phyloP scores from a whole-genome alignment of 2,797 vertebrate species.

The Petrocephalus schoutedeni region DNA sequence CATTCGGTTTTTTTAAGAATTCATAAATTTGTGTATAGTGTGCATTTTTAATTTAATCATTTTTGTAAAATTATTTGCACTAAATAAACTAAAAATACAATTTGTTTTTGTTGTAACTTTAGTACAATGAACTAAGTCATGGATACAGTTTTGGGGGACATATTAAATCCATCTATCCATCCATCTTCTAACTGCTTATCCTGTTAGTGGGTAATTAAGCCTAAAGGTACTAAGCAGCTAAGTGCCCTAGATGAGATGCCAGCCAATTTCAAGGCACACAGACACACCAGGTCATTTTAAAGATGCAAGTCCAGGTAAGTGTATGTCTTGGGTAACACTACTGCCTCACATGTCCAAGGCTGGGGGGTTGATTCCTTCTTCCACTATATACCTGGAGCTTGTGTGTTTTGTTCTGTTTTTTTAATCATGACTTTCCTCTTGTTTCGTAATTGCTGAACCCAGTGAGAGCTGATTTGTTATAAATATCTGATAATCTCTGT shows the following conservation, averaged over 20 bases:
- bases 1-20: conserved; percentile 33
- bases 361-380: no score
- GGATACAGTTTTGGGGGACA: not conserved
- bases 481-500: not conserved
- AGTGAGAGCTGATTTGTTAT: not conserved
- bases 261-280: not conserved
- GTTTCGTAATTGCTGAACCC: not conserved
- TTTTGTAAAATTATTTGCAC: conserved; percentile 63
- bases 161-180: not conserved
- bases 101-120: conserved; percentile 9
- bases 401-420: no score
- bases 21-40: conserved; percentile 37
- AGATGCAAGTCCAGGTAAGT: no score
- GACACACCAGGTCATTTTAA: not conserved
- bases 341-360: no score
- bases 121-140: not conserved
- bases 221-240: not conserved
- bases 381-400: no score
- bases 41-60: conserved; percentile 38
- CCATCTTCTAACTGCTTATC: not conserved
- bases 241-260: not conserved
- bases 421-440: no score
- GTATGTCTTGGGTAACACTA: no score
- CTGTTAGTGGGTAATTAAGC: not conserved
- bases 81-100: conserved; percentile 50